Evolutionary conservation across 1,140 invertebrate species (phyloP).

Genomic region (Ooceraea biroi): DNA sequence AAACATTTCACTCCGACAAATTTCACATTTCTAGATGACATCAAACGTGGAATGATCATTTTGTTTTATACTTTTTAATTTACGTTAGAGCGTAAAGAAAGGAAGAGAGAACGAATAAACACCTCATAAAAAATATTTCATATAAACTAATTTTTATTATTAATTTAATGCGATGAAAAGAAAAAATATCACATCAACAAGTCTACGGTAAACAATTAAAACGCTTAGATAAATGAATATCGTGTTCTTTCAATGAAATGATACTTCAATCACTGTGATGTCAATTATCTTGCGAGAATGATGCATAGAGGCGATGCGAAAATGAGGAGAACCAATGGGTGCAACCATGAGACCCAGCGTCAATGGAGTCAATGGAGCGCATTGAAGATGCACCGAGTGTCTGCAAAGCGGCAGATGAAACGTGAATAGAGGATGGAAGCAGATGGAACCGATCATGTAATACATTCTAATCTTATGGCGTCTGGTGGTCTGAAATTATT

Average conservation of each 20-base stretch:
- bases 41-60: constrained; percentile 2
- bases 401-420: constrained; percentile 48
- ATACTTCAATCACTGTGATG: constrained; percentile 14
- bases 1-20: constrained; percentile 42
- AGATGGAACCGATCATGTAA: constrained; percentile 53
- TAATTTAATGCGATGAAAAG: background rate
- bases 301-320: constrained; percentile 15
- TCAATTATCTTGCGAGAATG: constrained; percentile 32
- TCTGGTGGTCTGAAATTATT: constrained; percentile 39
- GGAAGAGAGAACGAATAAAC: background rate
- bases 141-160: background rate
- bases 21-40: background rate
- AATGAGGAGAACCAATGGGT: constrained; percentile 42
- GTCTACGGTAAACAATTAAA: background rate
- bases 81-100: background rate
- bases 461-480: constrained; percentile 49
- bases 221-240: background rate
- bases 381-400: constrained; percentile 55
- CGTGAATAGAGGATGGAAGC: constrained; percentile 31
- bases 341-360: constrained; percentile 36
- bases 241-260: background rate
- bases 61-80: constrained; percentile 31
- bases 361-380: constrained; percentile 34
- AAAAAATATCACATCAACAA: background rate
- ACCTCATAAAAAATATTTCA: background rate